These are phyloP conservation scores for Chrysaora quinquecirrha DNA, from an alignment of 30 jellyfish, hydroid and myxozoan genomes.

Conservation along the genomic window DNA sequence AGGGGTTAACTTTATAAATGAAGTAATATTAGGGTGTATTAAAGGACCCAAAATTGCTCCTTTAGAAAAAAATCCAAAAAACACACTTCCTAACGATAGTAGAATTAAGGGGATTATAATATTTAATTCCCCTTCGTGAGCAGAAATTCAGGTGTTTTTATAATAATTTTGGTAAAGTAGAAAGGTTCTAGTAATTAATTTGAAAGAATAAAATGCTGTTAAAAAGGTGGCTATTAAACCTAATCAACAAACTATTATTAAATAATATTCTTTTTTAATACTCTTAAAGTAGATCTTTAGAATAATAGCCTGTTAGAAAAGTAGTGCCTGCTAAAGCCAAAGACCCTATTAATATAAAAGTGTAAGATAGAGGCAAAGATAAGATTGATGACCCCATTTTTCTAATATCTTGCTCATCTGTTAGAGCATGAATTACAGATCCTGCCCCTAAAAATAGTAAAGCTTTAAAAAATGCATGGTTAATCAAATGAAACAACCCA, in stretches of 20 bases:
- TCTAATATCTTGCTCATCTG: conserved; percentile 67
- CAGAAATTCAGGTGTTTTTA: not conserved
- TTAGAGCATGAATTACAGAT: conserved; percentile 39
- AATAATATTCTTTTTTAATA: not conserved
- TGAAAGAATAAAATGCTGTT: conserved; percentile 54
- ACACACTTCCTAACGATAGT: conserved; percentile 23
- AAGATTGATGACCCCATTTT: conserved; percentile 24
- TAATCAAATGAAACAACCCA: conserved; percentile 35
- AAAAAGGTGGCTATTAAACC: conserved; percentile 36
- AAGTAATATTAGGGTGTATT: too few relatives aligned
- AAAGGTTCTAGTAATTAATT: conserved; percentile 22
- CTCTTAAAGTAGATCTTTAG: conserved; percentile 60
- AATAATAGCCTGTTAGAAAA: conserved; percentile 57
- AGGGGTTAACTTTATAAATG: too few relatives aligned
- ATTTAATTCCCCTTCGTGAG: conserved; percentile 7
- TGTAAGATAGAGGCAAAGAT: conserved; percentile 18
- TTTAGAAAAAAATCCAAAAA: conserved; percentile 12
- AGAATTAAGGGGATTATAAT: conserved; percentile 17
- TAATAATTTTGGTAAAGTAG: not conserved
- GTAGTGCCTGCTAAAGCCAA: conserved; percentile 62
- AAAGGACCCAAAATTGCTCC: not conserved
- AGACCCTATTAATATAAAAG: conserved; percentile 51
- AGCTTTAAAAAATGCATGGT: conserved; percentile 65
- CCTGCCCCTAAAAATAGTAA: conserved; percentile 55
- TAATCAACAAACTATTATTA: conserved; percentile 12